Evolutionary conservation across 2,888 invertebrate species (phyloP).

Genomic region (Thalpophila matura): DNA sequence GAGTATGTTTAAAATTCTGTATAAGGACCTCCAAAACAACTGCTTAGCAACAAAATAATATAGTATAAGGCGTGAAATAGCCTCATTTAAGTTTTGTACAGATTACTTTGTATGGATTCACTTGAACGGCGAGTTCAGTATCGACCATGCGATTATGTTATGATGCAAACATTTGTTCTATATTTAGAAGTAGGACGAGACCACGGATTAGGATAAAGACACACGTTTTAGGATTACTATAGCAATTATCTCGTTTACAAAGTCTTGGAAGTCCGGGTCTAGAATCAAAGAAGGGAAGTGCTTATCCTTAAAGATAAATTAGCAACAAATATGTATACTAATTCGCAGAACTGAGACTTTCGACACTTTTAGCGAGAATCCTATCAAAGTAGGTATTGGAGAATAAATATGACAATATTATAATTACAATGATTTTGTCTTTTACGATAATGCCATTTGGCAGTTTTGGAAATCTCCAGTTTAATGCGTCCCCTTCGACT

Average conservation of each 20-base stretch:
- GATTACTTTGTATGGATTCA: slow-evolving; percentile 61
- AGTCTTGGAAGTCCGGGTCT: not conserved
- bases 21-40: not conserved
- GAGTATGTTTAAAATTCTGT: not conserved
- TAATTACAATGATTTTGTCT: no score
- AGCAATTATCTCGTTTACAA: slow-evolving; percentile 1
- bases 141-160: slow-evolving; percentile 58
- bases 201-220: slow-evolving; percentile 36
- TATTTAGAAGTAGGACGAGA: slow-evolving; percentile 47
- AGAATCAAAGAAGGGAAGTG: not conserved
- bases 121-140: slow-evolving; percentile 53
- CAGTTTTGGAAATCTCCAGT: no score
- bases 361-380: no score
- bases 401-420: no score
- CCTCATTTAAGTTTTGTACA: slow-evolving; percentile 53
- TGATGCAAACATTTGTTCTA: slow-evolving; percentile 53
- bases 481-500: no score
- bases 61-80: slow-evolving; percentile 44
- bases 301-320: not conserved
- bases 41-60: slow-evolving; percentile 25
- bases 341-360: no score
- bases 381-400: no score
- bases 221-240: slow-evolving; percentile 22
- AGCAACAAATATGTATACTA: no score
- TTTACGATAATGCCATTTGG: no score